Conservation (phyloP, 1,140 invertebrate genomes). For the Drosophila albomicans region DNA sequence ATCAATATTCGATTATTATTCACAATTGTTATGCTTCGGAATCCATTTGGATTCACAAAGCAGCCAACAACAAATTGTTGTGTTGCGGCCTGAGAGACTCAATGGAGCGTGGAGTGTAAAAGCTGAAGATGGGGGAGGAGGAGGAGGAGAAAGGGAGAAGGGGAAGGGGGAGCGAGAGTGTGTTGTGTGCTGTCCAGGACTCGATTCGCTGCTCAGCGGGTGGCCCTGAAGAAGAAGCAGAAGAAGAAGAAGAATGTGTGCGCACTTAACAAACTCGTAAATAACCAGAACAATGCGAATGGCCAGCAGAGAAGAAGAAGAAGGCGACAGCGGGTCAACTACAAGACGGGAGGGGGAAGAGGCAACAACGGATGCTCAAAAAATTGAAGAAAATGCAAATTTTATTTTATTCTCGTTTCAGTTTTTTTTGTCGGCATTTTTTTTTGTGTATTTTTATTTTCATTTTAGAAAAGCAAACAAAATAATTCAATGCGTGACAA, state of each 20-base stretch:
- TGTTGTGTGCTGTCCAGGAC: constrained; percentile 20
- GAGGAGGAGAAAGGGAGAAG: not conserved
- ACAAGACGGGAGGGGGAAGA: constrained; percentile 16
- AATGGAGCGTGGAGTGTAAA: constrained; percentile 46
- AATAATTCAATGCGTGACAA: constrained; percentile 81
- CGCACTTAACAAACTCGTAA: constrained; percentile 80
- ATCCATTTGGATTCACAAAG: constrained; percentile 30
- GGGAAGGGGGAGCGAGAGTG: not conserved
- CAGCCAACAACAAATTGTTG: constrained; percentile 53
- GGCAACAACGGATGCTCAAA: constrained; percentile 50
- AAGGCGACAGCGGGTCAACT: constrained; percentile 10
- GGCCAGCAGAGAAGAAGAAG: constrained; percentile 39
- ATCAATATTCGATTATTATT: constrained; percentile 34
- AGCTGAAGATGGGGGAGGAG: not conserved
- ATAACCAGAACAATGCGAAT: constrained; percentile 74
- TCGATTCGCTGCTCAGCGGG: constrained; percentile 5
- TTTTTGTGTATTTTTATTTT: constrained; percentile 28
- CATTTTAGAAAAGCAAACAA: constrained; percentile 57
- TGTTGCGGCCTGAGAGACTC: constrained; percentile 37
- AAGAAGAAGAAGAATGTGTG: constrained; percentile 45
- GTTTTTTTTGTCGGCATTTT: constrained; percentile 39
- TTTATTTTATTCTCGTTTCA: constrained; percentile 65
- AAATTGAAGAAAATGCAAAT: constrained; percentile 84
- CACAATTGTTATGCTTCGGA: not conserved
- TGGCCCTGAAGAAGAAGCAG: constrained; percentile 28